Conservation (phyloP, 2,113 vertebrate species). For the Plecotus auritus region DNA sequence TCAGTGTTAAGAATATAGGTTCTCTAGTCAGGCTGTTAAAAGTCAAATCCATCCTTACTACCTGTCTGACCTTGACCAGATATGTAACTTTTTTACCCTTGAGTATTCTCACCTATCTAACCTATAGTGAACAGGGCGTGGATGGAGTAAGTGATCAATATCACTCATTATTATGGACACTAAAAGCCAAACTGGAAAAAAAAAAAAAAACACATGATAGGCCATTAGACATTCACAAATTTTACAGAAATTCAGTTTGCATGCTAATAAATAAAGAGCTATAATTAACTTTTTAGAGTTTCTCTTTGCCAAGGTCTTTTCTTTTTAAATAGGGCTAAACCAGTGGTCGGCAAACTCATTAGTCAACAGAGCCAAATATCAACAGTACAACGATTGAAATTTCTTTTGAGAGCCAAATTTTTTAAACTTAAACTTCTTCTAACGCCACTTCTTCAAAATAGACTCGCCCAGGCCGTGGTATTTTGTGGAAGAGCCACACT, state of each 20-base stretch:
- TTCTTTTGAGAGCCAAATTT: too few relatives aligned
- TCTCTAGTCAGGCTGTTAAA: background rate
- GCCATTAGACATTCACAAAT: conserved; percentile 3
- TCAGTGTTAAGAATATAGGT: background rate
- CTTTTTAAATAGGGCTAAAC: background rate
- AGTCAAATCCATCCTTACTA: background rate
- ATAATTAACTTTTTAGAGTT: background rate
- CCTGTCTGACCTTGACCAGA: background rate
- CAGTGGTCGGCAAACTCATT: background rate
- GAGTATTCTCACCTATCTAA: background rate
- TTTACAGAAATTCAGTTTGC: conserved; percentile 22
- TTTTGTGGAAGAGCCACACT: too few relatives aligned
- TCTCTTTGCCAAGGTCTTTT: conserved; percentile 21
- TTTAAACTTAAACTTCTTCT: too few relatives aligned
- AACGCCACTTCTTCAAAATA: too few relatives aligned
- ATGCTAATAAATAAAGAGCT: conserved; percentile 27
- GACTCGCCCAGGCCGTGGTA: too few relatives aligned
- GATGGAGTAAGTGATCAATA: background rate
- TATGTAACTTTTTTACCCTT: background rate
- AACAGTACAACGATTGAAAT: too few relatives aligned
- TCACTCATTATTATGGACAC: background rate
- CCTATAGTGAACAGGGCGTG: background rate
- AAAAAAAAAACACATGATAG: background rate
- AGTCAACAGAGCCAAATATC: too few relatives aligned
- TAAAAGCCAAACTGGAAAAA: background rate